Percentiles rank a stretch among this genome's conserved stretches.
These are phyloP conservation scores for Mobula hypostoma DNA, from an alignment of 2,113 vertebrate species.

Conservation along the genomic window DNA sequence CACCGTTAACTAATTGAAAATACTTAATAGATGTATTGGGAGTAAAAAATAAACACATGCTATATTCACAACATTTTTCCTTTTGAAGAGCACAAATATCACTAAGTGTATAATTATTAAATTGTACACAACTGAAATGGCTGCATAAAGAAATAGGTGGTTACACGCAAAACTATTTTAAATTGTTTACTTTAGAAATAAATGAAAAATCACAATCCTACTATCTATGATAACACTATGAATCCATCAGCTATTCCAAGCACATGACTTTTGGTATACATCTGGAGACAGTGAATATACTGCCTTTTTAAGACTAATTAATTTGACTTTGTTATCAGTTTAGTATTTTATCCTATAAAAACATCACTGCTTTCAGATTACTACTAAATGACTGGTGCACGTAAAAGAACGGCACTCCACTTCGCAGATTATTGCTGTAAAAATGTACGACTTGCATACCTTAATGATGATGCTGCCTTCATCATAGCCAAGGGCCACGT, in stretches of 20 bases:
- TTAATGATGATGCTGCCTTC: slow-evolving; percentile 99
- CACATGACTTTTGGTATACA: neutral
- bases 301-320: neutral
- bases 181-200: neutral
- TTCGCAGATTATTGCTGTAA: neutral
- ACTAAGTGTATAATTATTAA: neutral
- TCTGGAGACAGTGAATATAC: neutral
- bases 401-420: neutral
- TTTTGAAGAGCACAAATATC: neutral
- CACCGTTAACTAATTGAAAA: neutral
- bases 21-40: neutral
- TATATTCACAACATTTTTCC: neutral
- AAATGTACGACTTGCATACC: slow-evolving; percentile 52
- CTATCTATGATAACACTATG: neutral
- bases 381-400: neutral
- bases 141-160: neutral
- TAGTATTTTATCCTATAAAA: neutral
- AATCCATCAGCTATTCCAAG: neutral
- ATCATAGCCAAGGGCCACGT: slow-evolving; percentile 88
- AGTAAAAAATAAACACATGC: neutral
- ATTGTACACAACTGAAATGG: neutral
- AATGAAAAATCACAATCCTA: neutral
- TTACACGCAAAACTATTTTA: neutral
- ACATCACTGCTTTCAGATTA: neutral
- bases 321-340: neutral